Conservation (phyloP, 2,888 invertebrate species). For the Polydrusus cervinus region DNA sequence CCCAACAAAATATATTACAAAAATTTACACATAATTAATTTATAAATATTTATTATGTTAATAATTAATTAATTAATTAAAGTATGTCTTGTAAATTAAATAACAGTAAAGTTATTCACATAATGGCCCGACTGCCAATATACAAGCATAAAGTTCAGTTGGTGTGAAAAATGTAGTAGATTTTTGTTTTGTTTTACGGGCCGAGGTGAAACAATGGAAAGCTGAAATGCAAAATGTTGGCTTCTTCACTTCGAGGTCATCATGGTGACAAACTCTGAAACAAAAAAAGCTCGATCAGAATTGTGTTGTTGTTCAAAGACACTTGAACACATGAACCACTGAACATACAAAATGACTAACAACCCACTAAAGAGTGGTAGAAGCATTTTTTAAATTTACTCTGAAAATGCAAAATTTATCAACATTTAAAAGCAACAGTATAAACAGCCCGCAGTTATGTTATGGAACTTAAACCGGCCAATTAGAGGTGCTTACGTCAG, state of each 20-base stretch:
- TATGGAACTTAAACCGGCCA: too few species aligned
- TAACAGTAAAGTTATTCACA: constrained; percentile 66
- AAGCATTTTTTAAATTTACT: not conserved
- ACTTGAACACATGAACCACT: constrained; percentile 14
- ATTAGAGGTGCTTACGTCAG: too few species aligned
- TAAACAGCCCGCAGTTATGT: too few species aligned
- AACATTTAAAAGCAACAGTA: too few species aligned
- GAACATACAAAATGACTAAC: constrained; percentile 28
- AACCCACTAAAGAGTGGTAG: constrained; percentile 21
- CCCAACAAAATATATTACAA: constrained; percentile 69
- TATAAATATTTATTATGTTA: constrained; percentile 66
- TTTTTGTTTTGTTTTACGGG: constrained; percentile 63
- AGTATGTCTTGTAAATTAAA: constrained; percentile 69
- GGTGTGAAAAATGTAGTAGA: constrained; percentile 66
- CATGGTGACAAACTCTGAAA: constrained; percentile 98
- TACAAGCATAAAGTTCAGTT: constrained; percentile 69
- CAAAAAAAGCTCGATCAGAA: constrained; percentile 65
- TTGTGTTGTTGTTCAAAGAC: not conserved
- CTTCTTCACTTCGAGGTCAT: constrained; percentile 98
- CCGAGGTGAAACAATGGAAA: constrained; percentile 72
- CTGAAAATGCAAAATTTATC: too few species aligned
- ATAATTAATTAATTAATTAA: constrained; percentile 66
- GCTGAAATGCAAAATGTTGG: constrained; percentile 73
- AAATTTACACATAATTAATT: constrained; percentile 72
- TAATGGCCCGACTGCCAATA: constrained; percentile 62